These are phyloP conservation scores for Phrynosoma blainvillii DNA, from an alignment of 2,113 vertebrate genomes.

Conservation along the genomic window DNA sequence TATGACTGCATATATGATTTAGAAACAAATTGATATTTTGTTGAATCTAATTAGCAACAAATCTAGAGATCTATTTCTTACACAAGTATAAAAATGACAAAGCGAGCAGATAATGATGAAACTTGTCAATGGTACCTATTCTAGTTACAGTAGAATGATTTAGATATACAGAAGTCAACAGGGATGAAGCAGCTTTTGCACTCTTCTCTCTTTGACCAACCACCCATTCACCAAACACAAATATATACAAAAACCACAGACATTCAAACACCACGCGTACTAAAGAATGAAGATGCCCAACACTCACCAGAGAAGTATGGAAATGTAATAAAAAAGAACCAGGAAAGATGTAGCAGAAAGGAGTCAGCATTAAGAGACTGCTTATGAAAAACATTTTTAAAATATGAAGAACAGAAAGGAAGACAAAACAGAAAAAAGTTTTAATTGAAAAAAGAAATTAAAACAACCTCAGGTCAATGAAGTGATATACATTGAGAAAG, in stretches of 20 bases:
- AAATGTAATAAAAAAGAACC: slow-evolving; percentile 74
- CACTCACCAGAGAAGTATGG: slow-evolving; percentile 73
- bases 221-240: neutral
- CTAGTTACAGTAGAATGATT: neutral
- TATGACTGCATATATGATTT: neutral
- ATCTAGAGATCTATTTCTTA: neutral
- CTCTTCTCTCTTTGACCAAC: neutral
- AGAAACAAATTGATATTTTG: neutral
- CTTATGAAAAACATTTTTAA: slow-evolving; percentile 66
- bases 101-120: neutral
- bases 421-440: slow-evolving; percentile 64
- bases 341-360: slow-evolving; percentile 71
- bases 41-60: neutral
- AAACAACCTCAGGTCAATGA: slow-evolving; percentile 44
- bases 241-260: neutral
- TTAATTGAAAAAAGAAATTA: slow-evolving; percentile 43
- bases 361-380: slow-evolving; percentile 70
- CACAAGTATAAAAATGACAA: neutral
- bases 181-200: neutral
- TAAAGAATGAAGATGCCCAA: slow-evolving; percentile 71
- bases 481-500: slow-evolving; percentile 8
- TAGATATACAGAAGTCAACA: neutral
- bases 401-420: slow-evolving; percentile 62
- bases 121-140: slow-evolving; percentile 10
- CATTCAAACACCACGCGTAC: slow-evolving; percentile 52